Base-by-base conservation (phyloP, 2,797 vertebrate species). In the Eulemur albifrons region DNA sequence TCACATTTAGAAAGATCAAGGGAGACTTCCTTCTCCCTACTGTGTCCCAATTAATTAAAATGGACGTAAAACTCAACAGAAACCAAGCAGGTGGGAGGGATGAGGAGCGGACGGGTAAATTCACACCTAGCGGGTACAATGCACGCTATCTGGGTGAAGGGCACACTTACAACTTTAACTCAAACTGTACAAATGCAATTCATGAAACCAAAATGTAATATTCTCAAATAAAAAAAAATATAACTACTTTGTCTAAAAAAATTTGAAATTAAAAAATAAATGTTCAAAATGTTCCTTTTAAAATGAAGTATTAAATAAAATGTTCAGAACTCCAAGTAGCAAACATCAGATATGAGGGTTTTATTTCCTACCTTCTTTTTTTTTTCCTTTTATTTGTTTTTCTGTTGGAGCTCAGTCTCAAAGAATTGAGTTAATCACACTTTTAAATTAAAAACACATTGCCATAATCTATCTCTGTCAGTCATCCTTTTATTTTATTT, bases 241-340 rank as follows among this genome's bases (percentile, higher is more conserved):
- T 23, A 57, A 23, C 54, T 57, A 21, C 52, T 57, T 57, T 52
- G 9, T 57, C 21, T 57, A 57, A 57, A 54, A 57, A 57, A 23
- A 57, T 57, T 9, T 57, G 54, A 57, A 57, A 57, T 57, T 57
- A 57, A 23, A 57, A 57, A 57, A 57, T 57, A 57, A 57, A 23
- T 18, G 11, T 23, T 85, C 23, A 87, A n/a, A 61, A 48, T 80
- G 21, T 43, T 88, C 7, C 20, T 30, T 90, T 83, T 5, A 32
- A 76, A 95, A 77, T 72, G 57, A 63, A 91, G 18, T 83, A 48
- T 93, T 81, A 97, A 92, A 82, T 86, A 94, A 92, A 69, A 90
- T 21, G 4, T 76, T 85, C 25, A 77, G 54, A 93, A 86, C 1
- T 45, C 23, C 12, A 38, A 72, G 17, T 38, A 86, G 21, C 50